Evolutionary conservation across 2,888 invertebrate species (phyloP).

Genomic region (Apamea epomidion): DNA sequence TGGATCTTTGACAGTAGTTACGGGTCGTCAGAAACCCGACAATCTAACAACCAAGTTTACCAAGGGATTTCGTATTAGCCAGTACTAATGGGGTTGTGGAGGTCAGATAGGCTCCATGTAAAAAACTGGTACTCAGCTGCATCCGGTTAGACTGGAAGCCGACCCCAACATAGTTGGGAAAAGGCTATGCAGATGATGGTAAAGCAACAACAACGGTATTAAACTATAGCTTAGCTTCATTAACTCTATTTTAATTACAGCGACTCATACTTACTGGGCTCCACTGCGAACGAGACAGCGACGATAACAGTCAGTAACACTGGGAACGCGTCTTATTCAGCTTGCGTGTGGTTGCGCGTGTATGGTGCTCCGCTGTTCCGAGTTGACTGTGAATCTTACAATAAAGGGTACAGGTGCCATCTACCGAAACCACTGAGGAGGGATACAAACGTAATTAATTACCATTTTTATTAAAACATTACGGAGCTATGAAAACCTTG

Average conservation of each 20-base stretch:
- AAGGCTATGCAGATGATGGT: too few relatives aligned
- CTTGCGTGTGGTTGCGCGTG: conserved; percentile 71
- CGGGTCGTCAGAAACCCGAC: too few relatives aligned
- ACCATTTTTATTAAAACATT: not conserved
- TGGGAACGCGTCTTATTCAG: conserved; percentile 71
- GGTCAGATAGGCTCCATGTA: too few relatives aligned
- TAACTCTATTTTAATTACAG: conserved; percentile 4
- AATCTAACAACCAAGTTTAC: too few relatives aligned
- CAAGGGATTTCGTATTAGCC: too few relatives aligned
- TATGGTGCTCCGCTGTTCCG: conserved; percentile 67
- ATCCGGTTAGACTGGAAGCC: too few relatives aligned
- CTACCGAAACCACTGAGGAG: conserved; percentile 68
- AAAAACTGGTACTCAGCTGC: too few relatives aligned
- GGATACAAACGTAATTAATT: conserved; percentile 63
- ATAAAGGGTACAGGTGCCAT: conserved; percentile 44
- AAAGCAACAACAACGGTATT: not conserved
- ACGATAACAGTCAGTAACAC: conserved; percentile 70
- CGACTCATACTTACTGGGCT: conserved; percentile 69
- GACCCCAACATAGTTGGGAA: too few relatives aligned
- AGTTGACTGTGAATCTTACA: conserved; percentile 57
- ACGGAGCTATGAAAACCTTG: not conserved
- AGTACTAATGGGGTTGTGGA: too few relatives aligned
- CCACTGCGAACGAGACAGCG: conserved; percentile 65
- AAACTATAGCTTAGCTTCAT: not conserved
- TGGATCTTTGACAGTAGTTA: too few relatives aligned